phyloP scores from a whole-genome alignment of 2,797 vertebrate genomes.

The Pipistrellus kuhlii region DNA sequence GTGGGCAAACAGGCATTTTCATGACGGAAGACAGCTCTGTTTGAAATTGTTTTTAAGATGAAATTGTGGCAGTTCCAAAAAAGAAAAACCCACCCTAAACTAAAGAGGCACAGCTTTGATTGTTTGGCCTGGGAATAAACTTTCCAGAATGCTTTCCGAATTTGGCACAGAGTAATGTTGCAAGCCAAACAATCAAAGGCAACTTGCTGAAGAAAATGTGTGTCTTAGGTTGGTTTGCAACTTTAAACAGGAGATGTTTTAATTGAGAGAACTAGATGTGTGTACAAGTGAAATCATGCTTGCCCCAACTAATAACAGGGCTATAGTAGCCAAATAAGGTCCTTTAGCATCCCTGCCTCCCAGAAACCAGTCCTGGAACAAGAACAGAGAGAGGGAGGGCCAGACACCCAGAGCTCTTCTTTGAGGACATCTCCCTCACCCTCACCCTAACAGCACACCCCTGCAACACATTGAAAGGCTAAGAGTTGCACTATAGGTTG shows the following conservation, averaged over 20 bases:
- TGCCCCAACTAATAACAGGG: slow-evolving; percentile 38
- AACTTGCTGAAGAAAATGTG: slow-evolving; percentile 66
- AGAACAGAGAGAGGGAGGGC: background rate
- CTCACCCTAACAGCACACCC: too few species aligned
- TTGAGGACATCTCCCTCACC: background rate
- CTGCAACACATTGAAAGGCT: background rate
- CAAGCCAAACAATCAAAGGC: slow-evolving; percentile 83
- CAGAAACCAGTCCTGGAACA: background rate
- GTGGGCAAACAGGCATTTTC: slow-evolving; percentile 59
- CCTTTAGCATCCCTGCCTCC: background rate
- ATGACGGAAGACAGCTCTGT: slow-evolving; percentile 79
- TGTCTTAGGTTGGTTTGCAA: background rate
- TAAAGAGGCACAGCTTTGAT: slow-evolving; percentile 80
- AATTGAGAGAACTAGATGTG: background rate
- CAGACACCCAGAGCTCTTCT: background rate
- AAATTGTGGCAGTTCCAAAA: slow-evolving; percentile 82
- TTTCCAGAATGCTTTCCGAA: slow-evolving; percentile 83
- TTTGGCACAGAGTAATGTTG: slow-evolving; percentile 76
- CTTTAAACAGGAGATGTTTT: slow-evolving; percentile 47
- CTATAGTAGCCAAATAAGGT: background rate
- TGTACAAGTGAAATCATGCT: slow-evolving; percentile 41
- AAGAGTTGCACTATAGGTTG: background rate
- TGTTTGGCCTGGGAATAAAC: slow-evolving; percentile 81
- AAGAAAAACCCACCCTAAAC: background rate
- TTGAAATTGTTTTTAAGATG: slow-evolving; percentile 84